Base-by-base conservation (phyloP, 2,888 invertebrate species). In the Yponomeuta cagnagella region DNA sequence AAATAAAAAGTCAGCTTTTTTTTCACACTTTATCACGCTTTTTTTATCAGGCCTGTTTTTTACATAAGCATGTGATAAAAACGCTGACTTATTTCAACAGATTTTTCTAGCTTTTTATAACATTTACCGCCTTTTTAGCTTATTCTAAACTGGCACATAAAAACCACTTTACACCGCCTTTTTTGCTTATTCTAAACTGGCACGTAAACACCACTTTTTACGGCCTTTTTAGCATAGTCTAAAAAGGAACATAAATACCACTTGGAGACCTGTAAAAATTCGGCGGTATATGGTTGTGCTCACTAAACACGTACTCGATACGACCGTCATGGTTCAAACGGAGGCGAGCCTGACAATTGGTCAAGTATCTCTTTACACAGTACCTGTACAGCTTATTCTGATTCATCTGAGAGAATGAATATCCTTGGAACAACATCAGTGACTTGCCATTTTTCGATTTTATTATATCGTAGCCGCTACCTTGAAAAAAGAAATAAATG, bases 211-310 rank as follows among this genome's bases (percentile, higher is more conserved):
- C 43, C 6, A 43, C 43, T 0, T 8, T 43, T 43, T 43, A 43
- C 43, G 5, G 43, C 8, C 43, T 8, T 43, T 8, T 43, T 43
- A 8, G 43, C 1, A 0, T 43, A 43, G 1, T 43, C 43, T 37
- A 43, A 43, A 33, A 33, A 33, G 52, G 52, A 48, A 68, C n/a
- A 68, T n/a, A 58, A 48, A 8, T 0, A 10, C 68, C 68, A n/a
- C 43, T 48, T 23, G 43, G 23, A 0, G 65, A 48, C 2, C 15
- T 48, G n/a, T 30, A n/a, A 48, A 65, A 70, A 1, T 48, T 65
- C 5, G 70, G 70, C 10, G 70, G 70, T 5, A 8, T 15, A 33
- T 70, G 70, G 33, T 70, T 70, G 48, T 70, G 70, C 10, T 48
- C 10, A 58, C 10, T n/a, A 31, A 52, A 15, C 9, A 37, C 65